Evolutionary conservation across 2,888 invertebrate genomes (phyloP).

Genomic region (Caenorhabditis panamensis): DNA sequence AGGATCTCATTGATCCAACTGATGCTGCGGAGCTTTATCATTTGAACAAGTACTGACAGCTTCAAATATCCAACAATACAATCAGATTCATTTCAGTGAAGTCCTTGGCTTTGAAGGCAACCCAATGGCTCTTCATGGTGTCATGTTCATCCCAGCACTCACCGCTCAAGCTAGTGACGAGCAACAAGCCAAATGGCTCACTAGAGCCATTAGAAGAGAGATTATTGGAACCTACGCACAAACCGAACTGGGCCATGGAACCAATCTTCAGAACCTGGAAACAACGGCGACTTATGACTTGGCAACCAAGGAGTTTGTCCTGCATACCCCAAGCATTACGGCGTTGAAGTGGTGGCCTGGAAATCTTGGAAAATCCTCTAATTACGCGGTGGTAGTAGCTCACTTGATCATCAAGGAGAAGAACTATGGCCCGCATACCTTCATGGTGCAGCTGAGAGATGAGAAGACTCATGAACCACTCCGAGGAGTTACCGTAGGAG

Average conservation of each 20-base stretch:
- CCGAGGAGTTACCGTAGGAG: conserved; percentile 90
- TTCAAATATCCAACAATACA: too few species aligned
- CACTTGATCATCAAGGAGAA: conserved; percentile 90
- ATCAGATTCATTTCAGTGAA: conserved; percentile 71
- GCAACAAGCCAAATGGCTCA: conserved; percentile 66
- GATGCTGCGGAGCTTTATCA: conserved; percentile 64
- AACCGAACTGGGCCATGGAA: conserved; percentile 92
- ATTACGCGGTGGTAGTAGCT: conserved; percentile 93
- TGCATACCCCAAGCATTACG: conserved; percentile 91
- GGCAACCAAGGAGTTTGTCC: conserved; percentile 88
- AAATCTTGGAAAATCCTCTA: conserved; percentile 86
- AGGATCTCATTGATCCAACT: conserved; percentile 59
- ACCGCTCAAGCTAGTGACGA: conserved; percentile 66
- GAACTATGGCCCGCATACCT: conserved; percentile 88
- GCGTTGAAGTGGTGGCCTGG: conserved; percentile 84
- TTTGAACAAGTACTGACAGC: conserved; percentile 69
- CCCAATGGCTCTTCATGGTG: conserved; percentile 69
- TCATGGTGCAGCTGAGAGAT: conserved; percentile 92
- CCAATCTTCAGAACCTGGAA: conserved; percentile 91
- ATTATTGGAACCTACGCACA: conserved; percentile 96
- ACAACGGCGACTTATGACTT: conserved; percentile 94
- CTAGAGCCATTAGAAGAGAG: conserved; percentile 81
- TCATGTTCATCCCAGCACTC: conserved; percentile 73
- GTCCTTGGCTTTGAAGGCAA: conserved; percentile 70
- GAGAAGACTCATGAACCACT: conserved; percentile 90